Conservation (phyloP, 2,113 vertebrate species). For the Platysternon megacephalum region DNA sequence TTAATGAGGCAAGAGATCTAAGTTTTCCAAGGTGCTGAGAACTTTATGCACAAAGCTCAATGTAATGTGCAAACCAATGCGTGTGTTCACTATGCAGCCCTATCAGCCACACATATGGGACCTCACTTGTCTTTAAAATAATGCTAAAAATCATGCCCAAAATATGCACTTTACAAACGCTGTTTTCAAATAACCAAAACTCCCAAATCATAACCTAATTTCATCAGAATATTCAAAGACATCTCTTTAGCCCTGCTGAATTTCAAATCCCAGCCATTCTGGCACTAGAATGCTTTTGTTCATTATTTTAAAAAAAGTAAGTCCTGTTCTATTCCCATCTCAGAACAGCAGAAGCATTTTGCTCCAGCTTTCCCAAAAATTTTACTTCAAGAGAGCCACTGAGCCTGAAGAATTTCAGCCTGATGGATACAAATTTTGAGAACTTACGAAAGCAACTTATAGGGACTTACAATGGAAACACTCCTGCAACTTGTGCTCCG, state of each 20-base stretch:
- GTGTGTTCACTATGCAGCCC: accelerated
- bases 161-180: neutral
- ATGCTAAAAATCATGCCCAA: neutral
- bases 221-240: neutral
- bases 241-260: neutral
- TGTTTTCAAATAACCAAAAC: neutral
- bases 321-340: neutral
- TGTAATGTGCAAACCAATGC: accelerated
- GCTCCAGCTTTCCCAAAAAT: neutral
- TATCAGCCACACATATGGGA: neutral
- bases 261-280: neutral
- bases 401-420: neutral
- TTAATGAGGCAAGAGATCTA: neutral
- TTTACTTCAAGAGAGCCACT: neutral
- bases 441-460: neutral
- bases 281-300: neutral
- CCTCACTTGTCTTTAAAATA: neutral
- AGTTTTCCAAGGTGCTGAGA: accelerated
- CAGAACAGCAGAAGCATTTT: neutral
- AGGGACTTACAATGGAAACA: accelerated
- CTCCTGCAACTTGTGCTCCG: neutral
- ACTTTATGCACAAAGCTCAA: neutral
- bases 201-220: neutral
- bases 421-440: neutral
- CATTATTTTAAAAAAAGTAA: neutral